Percentiles rank a stretch among this genome's conserved stretches.
These are phyloP conservation scores for Scaptomyza graminum DNA, from an alignment of 1,140 invertebrate species.

Conservation along the genomic window DNA sequence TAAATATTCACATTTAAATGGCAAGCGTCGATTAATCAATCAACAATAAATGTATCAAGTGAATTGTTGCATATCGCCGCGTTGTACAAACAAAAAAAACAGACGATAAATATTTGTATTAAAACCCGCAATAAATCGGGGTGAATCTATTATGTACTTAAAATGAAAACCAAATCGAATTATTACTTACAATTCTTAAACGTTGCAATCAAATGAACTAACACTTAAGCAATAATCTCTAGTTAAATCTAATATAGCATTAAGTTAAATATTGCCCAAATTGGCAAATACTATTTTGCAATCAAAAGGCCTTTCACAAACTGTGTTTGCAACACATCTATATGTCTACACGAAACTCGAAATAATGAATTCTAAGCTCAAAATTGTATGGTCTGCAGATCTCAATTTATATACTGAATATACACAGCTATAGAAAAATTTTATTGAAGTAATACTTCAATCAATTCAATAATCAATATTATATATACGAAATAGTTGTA, in stretches of 20 bases:
- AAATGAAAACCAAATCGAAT: slow-evolving; percentile 28
- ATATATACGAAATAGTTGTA: no score
- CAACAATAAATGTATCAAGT: slow-evolving; percentile 28
- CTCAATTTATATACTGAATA: neutral
- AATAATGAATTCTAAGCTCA: neutral
- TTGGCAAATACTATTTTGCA: slow-evolving; percentile 30
- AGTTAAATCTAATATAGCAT: slow-evolving; percentile 42
- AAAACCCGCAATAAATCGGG: slow-evolving; percentile 20
- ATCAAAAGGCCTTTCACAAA: slow-evolving; percentile 57
- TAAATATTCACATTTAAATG: slow-evolving; percentile 55
- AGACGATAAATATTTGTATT: slow-evolving; percentile 39
- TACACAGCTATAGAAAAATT: no score
- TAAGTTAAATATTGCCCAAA: slow-evolving; percentile 31
- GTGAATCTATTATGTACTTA: slow-evolving; percentile 61
- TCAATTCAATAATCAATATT: no score
- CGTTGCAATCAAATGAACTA: slow-evolving; percentile 32
- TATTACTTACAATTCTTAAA: slow-evolving; percentile 10
- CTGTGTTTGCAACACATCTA: slow-evolving; percentile 47
- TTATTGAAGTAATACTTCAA: no score
- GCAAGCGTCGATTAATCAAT: slow-evolving; percentile 60
- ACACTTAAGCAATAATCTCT: slow-evolving; percentile 64
- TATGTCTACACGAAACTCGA: neutral
- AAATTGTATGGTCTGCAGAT: neutral
- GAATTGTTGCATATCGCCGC: slow-evolving; percentile 46
- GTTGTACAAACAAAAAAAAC: slow-evolving; percentile 60